Percentiles rank a stretch among this genome's conserved stretches.
These are phyloP conservation scores for Heliconius ethilla DNA, from an alignment of 2,888 invertebrate species.

Conservation along the genomic window DNA sequence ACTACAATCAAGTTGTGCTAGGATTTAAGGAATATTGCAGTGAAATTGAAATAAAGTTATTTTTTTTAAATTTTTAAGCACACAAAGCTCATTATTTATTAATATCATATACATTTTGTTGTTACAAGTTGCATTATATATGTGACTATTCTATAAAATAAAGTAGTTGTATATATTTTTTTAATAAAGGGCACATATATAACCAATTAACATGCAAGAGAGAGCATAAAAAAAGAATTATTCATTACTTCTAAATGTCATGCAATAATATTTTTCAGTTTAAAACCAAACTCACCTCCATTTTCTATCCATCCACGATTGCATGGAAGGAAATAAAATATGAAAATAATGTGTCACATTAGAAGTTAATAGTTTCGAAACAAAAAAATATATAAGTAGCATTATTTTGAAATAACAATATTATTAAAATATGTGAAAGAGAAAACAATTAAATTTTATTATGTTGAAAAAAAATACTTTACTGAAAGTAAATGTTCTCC, in stretches of 20 bases:
- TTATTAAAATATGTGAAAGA: background rate
- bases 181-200: background rate
- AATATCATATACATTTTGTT: no score
- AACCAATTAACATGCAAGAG: background rate
- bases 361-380: conserved; percentile 43
- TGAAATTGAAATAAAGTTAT: background rate
- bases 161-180: background rate
- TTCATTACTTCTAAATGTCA: conserved; percentile 31
- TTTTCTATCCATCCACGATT: conserved; percentile 74
- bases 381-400: conserved; percentile 30
- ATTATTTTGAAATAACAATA: background rate
- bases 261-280: conserved; percentile 48
- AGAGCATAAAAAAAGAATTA: conserved; percentile 1
- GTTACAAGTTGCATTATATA: background rate
- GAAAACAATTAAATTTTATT: background rate
- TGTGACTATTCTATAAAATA: background rate
- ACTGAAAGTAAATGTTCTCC: background rate
- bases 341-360: conserved; percentile 57
- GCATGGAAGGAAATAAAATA: conserved; percentile 76
- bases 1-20: background rate
- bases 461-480: background rate
- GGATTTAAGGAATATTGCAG: background rate
- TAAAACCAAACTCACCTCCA: conserved; percentile 69
- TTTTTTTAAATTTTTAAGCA: background rate
- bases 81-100: background rate